These are phyloP conservation scores for Acronicta alni DNA, from an alignment of 2,888 invertebrate genomes.

Conservation along the genomic window DNA sequence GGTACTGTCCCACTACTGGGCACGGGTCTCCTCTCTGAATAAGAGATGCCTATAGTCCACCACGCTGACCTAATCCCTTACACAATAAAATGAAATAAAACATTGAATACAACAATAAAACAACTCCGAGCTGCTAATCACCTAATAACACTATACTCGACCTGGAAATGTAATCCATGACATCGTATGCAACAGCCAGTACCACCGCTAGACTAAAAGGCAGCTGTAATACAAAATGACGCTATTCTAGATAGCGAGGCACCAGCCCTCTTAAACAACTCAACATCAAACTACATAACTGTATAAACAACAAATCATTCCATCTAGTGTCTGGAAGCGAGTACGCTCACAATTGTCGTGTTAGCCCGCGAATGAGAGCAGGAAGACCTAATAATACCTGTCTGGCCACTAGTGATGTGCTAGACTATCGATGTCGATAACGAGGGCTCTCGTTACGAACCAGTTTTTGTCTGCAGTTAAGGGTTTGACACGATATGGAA, in stretches of 20 bases:
- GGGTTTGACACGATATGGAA: neutral
- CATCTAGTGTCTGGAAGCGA: conserved; percentile 54
- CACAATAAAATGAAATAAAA: too few species aligned
- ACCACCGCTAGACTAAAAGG: neutral
- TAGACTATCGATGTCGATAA: conserved; percentile 61
- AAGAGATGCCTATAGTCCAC: too few species aligned
- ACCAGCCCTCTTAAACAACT: conserved; percentile 18
- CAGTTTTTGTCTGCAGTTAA: conserved; percentile 23
- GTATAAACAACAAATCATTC: conserved; percentile 54
- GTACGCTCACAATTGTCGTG: conserved; percentile 72
- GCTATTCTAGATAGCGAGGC: conserved; percentile 3
- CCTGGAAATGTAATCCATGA: too few species aligned
- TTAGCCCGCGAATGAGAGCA: conserved; percentile 79
- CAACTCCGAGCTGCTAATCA: too few species aligned
- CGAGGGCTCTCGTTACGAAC: conserved; percentile 63
- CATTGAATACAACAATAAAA: too few species aligned
- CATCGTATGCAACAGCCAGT: too few species aligned
- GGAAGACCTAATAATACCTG: conserved; percentile 88
- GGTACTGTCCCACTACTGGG: too few species aligned
- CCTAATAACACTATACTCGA: too few species aligned
- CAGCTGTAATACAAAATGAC: conserved; percentile 1
- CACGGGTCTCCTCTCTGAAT: too few species aligned
- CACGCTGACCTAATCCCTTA: too few species aligned
- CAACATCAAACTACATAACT: conserved; percentile 47
- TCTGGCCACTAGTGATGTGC: conserved; percentile 78